Evolutionary conservation across 1,140 invertebrate species (phyloP), one percentile per base, ranked within the genome.

Genomic region (Drosophila pseudoobscura): DNA sequence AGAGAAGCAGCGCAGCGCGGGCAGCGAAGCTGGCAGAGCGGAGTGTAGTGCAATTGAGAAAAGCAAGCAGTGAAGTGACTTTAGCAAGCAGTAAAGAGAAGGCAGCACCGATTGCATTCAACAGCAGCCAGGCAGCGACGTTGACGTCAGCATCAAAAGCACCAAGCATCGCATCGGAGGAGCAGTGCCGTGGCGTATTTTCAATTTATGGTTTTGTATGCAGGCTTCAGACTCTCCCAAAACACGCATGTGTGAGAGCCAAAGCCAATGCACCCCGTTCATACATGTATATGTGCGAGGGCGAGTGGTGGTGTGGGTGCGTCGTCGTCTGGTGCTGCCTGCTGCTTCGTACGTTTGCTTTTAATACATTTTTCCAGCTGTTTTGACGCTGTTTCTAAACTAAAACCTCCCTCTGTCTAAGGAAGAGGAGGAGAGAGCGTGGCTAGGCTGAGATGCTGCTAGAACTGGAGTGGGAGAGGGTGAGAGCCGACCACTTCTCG

Each of bases 321-420:
- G 31, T 59, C 57, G 46, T 50, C 49, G 39, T 31, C 39, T 8
- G 43, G 39, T 65, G 55, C 17, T 51, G 53, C 11, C 46, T 70
- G 75, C 52, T 72, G 52, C 78, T 61, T 68, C 46, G 80, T 85
- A 77, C 82, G 82, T 87, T 87, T 70, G 78, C 78, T 78, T 78
- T 87, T 87, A 87, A 87, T 82, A 87, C 82, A 82, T 88, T 88
- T 87, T 87, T 66, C 70, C 78, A 75, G 72, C 71, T 75, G 72
- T 75, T 75, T 66, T 39, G 44, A 26, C 43, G 69, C 66, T 71
- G 66, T 59, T 76, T 62, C 69, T 82, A 88, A 85, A 87, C 82
- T 82, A 80, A 85, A 85, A 62, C 72, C 70, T 43, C 45, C n/a
- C 46, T 45, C 43, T 46, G 43, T 39, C n/a, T 29, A n/a, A 24